Conservation (phyloP, 2,113 vertebrate species). For the Pelmatolapia mariae region DNA sequence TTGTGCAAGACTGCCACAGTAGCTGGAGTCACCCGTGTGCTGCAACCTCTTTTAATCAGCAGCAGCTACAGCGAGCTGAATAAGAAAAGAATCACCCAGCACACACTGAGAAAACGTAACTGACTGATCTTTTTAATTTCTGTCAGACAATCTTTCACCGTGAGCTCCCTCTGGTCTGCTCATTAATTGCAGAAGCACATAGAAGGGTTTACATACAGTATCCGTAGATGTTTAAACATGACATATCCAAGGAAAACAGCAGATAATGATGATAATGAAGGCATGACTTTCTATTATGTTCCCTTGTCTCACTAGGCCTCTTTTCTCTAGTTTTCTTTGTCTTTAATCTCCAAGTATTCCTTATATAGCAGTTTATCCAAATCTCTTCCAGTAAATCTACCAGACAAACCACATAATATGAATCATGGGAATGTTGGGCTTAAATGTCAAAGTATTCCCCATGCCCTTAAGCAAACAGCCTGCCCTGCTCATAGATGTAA, state of each 20-base stretch:
- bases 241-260: neutral
- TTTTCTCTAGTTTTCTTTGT: neutral
- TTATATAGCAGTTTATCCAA: neutral
- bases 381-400: neutral
- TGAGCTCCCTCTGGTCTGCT: neutral
- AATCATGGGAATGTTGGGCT: slow-evolving; percentile 40
- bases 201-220: neutral
- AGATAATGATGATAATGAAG: neutral
- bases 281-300: neutral
- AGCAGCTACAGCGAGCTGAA: neutral
- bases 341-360: neutral
- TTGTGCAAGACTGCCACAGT: neutral
- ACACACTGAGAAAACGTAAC: neutral
- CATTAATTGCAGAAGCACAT: neutral
- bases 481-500: neutral
- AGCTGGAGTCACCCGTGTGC: neutral
- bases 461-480: slow-evolving; percentile 18
- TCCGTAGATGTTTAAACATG: neutral
- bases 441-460: slow-evolving; percentile 43
- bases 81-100: neutral
- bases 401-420: neutral
- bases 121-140: neutral
- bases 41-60: slow-evolving; percentile 14
- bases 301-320: neutral
- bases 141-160: neutral